phyloP scores from a whole-genome alignment of 2,797 vertebrate genomes.

The Poliocrania exsul region DNA sequence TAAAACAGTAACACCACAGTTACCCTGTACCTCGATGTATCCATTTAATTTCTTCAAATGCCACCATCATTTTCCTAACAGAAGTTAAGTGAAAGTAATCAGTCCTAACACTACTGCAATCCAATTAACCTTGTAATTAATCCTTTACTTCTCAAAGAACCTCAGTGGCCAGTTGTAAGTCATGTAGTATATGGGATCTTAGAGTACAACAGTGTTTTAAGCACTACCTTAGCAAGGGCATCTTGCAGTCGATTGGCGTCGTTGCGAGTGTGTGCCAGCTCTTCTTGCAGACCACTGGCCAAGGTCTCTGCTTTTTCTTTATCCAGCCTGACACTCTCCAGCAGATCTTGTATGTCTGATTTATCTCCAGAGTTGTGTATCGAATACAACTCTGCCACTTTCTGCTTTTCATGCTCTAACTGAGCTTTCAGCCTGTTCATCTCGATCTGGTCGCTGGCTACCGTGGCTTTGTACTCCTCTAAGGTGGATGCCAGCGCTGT shows the following conservation, averaged over 20 bases:
- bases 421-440: slow-evolving; percentile 88
- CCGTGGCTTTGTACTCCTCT: slow-evolving; percentile 88
- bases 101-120: neutral
- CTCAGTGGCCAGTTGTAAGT: neutral
- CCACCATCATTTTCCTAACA: neutral
- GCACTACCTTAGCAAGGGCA: slow-evolving; percentile 87
- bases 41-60: neutral
- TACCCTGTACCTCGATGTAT: neutral
- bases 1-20: neutral
- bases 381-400: slow-evolving; percentile 91
- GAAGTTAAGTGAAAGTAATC: neutral
- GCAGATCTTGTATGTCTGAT: slow-evolving; percentile 90
- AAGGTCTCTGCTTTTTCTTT: slow-evolving; percentile 92
- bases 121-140: neutral
- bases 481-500: slow-evolving; percentile 81
- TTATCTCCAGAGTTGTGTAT: slow-evolving; percentile 92
- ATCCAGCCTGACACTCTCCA: slow-evolving; percentile 89
- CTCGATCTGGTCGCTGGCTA: slow-evolving; percentile 89
- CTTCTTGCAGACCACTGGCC: slow-evolving; percentile 87
- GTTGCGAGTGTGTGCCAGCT: slow-evolving; percentile 85
- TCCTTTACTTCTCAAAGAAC: neutral
- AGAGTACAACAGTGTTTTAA: neutral
- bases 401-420: slow-evolving; percentile 94
- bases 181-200: fast-evolving
- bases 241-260: slow-evolving; percentile 89